Base-by-base conservation (phyloP, 2,113 vertebrate species). In the Lichenostomus cassidix region DNA sequence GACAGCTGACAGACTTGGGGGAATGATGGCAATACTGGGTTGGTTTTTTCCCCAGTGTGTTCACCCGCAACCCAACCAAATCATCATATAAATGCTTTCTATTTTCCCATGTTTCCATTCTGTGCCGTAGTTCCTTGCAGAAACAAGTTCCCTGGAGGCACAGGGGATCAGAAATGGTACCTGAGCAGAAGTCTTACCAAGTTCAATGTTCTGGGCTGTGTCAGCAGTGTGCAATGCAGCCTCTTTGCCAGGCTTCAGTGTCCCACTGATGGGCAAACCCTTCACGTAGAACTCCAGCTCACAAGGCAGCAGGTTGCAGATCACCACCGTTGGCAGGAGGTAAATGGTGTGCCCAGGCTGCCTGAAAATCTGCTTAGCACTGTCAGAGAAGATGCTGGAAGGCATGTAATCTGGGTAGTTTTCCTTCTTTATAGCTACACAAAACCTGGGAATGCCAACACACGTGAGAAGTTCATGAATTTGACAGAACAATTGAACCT, bases 351-450 rank as follows among this genome's bases (percentile, higher is more conserved):
- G 99, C 18, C 99, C 99, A 1, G 99, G 99, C 96, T 99, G 99
- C 9, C 99, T 98, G 96, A 99, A 99, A 96, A 99, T 99, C 96
- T 99, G 98, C 90, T 99, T 98, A 22, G 99, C 94, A 19, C 98
- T 98, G 83, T 99, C 98, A 33, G 99, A 98, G 83, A 98, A 98
- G 42, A 98, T 98, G 96, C 97, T 99, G 80, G 99, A 99, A 35
- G 99, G 99, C 97, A 99, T 98, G 94, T 99, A 99, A 53, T 99
- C 98, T 0, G 99, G 99, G 41, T 99, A 99, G 91, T 99, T 99
- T 74, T 99, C 99, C 87, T 99, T 99, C 96, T 99, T 99, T 83
- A 99, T 99, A 58, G 99, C 99, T 89, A 99, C 99, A 78, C 99
- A 99, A 93, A 99, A 99, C 97, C 99, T 99, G 88, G 7, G 42